Percentiles rank a stretch among this genome's conserved stretches.
These are phyloP conservation scores for Drosophila mimica DNA, from an alignment of 2,888 invertebrate species.

Conservation along the genomic window DNA sequence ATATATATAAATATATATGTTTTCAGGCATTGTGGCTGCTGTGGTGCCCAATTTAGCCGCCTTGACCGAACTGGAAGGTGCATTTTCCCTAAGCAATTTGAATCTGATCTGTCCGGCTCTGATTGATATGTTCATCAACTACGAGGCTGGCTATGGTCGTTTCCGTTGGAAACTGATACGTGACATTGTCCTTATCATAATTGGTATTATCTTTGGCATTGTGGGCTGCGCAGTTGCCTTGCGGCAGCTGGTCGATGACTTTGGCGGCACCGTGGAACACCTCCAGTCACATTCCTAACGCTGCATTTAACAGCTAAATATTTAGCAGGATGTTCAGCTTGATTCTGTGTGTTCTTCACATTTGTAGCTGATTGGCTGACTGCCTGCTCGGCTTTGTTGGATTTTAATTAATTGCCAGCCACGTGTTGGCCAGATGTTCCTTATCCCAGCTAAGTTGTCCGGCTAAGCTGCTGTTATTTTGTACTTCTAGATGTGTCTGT, in stretches of 20 bases:
- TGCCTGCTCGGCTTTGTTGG: slow-evolving; percentile 55
- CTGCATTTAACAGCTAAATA: slow-evolving; percentile 25
- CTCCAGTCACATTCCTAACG: slow-evolving; percentile 1
- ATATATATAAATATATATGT: neutral
- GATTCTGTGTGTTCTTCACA: slow-evolving; percentile 30
- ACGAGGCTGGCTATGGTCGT: slow-evolving; percentile 53
- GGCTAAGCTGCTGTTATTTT: slow-evolving; percentile 51
- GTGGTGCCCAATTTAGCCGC: slow-evolving; percentile 64
- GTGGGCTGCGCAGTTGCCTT: slow-evolving; percentile 62
- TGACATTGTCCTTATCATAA: slow-evolving; percentile 53
- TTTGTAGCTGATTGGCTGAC: slow-evolving; percentile 22
- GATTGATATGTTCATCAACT: slow-evolving; percentile 62
- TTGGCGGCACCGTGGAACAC: slow-evolving; percentile 40
- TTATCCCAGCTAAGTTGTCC: slow-evolving; percentile 42
- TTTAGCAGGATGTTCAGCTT: slow-evolving; percentile 19
- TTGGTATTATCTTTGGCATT: slow-evolving; percentile 57
- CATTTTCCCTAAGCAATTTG: slow-evolving; percentile 61
- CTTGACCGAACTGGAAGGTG: slow-evolving; percentile 63
- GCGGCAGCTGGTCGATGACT: slow-evolving; percentile 51
- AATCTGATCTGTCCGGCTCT: slow-evolving; percentile 65
- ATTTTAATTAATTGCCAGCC: slow-evolving; percentile 79
- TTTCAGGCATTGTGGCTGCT: slow-evolving; percentile 56
- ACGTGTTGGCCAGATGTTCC: slow-evolving; percentile 48
- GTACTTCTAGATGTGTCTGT: slow-evolving; percentile 17
- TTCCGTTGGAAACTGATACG: slow-evolving; percentile 60